Percentiles rank a stretch among this genome's conserved stretches.
phyloP scores from a whole-genome alignment of 2,888 invertebrate genomes.

The Shargacucullia verbasci region DNA sequence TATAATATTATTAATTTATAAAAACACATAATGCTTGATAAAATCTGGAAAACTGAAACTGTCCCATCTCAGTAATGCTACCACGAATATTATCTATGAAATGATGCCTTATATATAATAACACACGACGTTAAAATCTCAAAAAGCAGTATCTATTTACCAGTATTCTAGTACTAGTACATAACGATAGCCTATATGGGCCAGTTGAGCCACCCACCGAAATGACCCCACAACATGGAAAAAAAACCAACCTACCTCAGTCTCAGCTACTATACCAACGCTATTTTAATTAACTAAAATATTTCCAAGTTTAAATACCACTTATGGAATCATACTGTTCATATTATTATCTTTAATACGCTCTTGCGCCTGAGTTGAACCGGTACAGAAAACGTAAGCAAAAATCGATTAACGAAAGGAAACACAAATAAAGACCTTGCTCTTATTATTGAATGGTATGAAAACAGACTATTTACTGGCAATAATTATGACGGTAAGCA shows the following conservation, averaged over 20 bases:
- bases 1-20: too few relatives aligned
- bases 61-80: too few relatives aligned
- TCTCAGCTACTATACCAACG: not conserved
- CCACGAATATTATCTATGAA: too few relatives aligned
- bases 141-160: too few relatives aligned
- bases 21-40: too few relatives aligned
- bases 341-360: conserved; percentile 1
- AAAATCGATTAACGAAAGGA: conserved; percentile 27
- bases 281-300: conserved; percentile 9
- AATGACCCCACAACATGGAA: not conserved
- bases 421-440: conserved; percentile 19
- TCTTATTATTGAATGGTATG: conserved; percentile 19
- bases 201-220: too few relatives aligned
- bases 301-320: not conserved
- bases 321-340: not conserved
- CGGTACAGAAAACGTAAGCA: conserved; percentile 22
- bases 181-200: too few relatives aligned
- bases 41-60: too few relatives aligned
- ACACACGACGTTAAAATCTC: too few relatives aligned
- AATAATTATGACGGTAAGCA: conserved; percentile 22
- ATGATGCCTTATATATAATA: too few relatives aligned
- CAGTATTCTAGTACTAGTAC: too few relatives aligned
- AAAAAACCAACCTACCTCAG: not conserved
- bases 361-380: conserved; percentile 1
- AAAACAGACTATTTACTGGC: conserved; percentile 9